Evolutionary conservation across 92 coral and sea anemone genomes (phyloP).

Genomic region (Zoanthus solanderi): DNA sequence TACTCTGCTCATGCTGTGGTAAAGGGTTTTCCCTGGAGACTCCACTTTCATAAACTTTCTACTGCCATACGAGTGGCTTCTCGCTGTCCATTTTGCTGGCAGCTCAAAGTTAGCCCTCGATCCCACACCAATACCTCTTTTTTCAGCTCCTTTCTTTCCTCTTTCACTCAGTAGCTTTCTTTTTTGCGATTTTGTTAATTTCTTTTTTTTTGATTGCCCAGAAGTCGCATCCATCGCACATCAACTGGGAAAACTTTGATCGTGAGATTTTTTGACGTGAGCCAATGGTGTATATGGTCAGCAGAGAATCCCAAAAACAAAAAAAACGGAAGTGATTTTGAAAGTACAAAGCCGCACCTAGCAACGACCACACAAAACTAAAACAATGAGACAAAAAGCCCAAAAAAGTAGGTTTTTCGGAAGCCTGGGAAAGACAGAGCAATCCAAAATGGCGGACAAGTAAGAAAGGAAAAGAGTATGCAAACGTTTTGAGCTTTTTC

Average conservation of each 20-base stretch:
- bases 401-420: too few species aligned
- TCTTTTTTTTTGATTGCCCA: not conserved
- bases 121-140: slow-evolving; percentile 48
- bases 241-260: not conserved
- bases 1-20: slow-evolving; percentile 1
- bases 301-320: too few species aligned
- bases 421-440: not conserved
- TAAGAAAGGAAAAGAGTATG: not conserved
- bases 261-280: too few species aligned
- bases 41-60: slow-evolving; percentile 17
- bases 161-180: slow-evolving; percentile 9
- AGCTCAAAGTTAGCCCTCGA: slow-evolving; percentile 34
- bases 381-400: too few species aligned
- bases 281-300: too few species aligned
- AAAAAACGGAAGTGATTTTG: too few species aligned
- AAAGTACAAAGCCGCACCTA: not conserved
- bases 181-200: not conserved
- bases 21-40: slow-evolving; percentile 17
- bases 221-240: not conserved
- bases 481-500: not conserved
- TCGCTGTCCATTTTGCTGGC: slow-evolving; percentile 52
- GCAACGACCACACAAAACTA: too few species aligned
- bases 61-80: not conserved
- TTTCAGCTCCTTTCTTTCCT: slow-evolving; percentile 51
- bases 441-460: slow-evolving; percentile 5